phyloP scores from a whole-genome alignment of 2,797 vertebrate species.

The Takifugu ocellatus region DNA sequence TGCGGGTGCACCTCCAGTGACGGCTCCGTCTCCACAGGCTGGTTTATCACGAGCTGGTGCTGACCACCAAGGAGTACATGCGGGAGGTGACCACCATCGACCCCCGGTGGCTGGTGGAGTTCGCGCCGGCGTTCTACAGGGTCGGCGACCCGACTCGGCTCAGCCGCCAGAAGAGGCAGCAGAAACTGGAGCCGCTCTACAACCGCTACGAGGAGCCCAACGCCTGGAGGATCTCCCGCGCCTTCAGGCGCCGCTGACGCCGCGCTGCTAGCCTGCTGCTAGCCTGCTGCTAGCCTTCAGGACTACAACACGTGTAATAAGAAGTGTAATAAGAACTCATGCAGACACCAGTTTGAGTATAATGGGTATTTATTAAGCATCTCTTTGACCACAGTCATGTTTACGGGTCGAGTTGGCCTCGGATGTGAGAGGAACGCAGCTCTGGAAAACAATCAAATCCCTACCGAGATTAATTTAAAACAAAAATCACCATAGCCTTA shows the following conservation, averaged over 20 bases:
- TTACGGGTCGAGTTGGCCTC: constrained; percentile 74
- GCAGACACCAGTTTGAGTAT: constrained; percentile 56
- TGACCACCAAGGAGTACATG: constrained; percentile 80
- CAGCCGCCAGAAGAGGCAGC: constrained; percentile 98
- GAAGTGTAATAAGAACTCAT: constrained; percentile 22
- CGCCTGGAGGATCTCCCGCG: constrained; percentile 94
- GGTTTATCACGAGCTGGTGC: constrained; percentile 93
- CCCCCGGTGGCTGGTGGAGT: constrained; percentile 96
- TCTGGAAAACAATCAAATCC: constrained; percentile 78
- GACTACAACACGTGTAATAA: not conserved
- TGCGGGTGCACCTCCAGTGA: no score
- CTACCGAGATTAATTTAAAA: constrained; percentile 82
- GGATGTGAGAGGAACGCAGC: constrained; percentile 75
- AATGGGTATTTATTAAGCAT: constrained; percentile 81
- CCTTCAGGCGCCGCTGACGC: constrained; percentile 86
- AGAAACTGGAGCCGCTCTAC: constrained; percentile 92
- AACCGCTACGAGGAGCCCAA: constrained; percentile 98
- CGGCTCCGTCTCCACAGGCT: constrained; percentile 75
- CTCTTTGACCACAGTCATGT: constrained; percentile 77
- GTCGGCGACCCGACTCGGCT: constrained; percentile 95
- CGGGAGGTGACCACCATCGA: constrained; percentile 96
- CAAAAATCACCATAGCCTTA: constrained; percentile 80
- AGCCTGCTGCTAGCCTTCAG: not conserved
- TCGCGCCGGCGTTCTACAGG: constrained; percentile 95
- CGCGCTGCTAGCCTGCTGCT: no score